Evolutionary conservation across 2,888 invertebrate genomes (phyloP).

Genomic region (Xestia xanthographa): DNA sequence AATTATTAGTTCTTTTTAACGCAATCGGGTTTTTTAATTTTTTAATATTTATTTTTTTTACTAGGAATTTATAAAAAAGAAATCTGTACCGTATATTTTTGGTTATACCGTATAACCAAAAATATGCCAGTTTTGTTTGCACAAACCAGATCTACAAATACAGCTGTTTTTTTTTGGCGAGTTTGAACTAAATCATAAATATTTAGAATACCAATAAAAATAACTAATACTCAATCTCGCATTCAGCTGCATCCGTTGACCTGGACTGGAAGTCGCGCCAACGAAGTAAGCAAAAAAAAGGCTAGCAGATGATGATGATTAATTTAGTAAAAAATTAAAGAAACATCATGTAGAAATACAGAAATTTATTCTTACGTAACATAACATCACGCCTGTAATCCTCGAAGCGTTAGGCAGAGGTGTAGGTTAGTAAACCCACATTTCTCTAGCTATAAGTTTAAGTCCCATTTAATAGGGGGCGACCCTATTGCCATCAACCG

Average conservation of each 20-base stretch:
- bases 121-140: background rate
- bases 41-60: no score
- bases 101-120: background rate
- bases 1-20: no score
- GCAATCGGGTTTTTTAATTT: no score
- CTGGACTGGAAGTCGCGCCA: no score
- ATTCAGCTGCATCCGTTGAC: background rate
- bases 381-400: background rate
- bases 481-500: background rate
- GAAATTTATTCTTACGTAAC: no score
- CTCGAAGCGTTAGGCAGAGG: background rate
- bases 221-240: no score
- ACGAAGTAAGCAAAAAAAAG: no score
- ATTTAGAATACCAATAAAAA: background rate
- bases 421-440: background rate
- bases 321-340: no score
- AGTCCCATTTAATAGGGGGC: background rate
- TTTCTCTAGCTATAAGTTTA: background rate
- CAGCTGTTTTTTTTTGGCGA: background rate
- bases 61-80: no score
- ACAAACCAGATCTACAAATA: conserved; percentile 5
- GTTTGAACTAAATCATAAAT: background rate
- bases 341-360: no score
- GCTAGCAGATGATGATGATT: no score
- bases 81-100: no score